These are phyloP conservation scores for Enteromius treurensis DNA, from an alignment of 2,797 vertebrate genomes.

Conservation along the genomic window DNA sequence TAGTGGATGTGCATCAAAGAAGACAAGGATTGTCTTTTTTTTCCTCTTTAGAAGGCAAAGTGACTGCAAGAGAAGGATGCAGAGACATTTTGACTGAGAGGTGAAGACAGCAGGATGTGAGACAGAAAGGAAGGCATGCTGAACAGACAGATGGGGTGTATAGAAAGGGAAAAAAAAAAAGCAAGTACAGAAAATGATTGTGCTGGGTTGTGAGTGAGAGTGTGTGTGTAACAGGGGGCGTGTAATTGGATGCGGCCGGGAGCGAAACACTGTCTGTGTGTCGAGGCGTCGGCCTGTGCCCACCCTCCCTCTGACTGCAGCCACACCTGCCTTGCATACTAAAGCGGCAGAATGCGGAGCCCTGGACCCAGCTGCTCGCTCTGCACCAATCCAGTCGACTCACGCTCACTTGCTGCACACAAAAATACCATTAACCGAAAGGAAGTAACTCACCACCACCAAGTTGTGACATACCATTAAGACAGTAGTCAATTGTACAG, in stretches of 20 bases:
- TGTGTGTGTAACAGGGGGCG: constrained; percentile 33
- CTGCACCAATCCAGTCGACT: constrained; percentile 55
- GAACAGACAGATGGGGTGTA: constrained; percentile 3
- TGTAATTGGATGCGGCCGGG: constrained; percentile 40
- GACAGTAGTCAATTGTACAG: constrained; percentile 9
- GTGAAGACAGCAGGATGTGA: constrained; percentile 2
- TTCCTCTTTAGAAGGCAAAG: background rate
- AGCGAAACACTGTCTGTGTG: constrained; percentile 40
- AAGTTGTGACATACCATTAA: background rate
- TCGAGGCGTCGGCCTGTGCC: constrained; percentile 48
- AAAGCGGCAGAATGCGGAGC: constrained; percentile 76
- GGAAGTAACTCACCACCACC: constrained; percentile 21
- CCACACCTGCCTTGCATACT: constrained; percentile 90
- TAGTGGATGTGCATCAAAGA: constrained; percentile 20
- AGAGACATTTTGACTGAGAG: constrained; percentile 12
- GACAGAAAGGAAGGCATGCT: constrained; percentile 7
- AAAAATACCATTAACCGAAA: constrained; percentile 38
- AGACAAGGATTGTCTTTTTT: constrained; percentile 9
- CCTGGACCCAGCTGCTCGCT: constrained; percentile 50
- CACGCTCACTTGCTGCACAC: constrained; percentile 33
- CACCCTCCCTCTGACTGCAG: constrained; percentile 78
- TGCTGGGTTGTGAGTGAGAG: background rate
- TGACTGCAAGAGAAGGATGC: background rate
- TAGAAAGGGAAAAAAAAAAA: constrained; percentile 1
- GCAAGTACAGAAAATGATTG: background rate